A percentile compares a stretch with the other conserved stretches of the same genome.
These are phyloP conservation scores for Ditula angustiorana DNA, from an alignment of 2,888 invertebrate species.

Conservation along the genomic window DNA sequence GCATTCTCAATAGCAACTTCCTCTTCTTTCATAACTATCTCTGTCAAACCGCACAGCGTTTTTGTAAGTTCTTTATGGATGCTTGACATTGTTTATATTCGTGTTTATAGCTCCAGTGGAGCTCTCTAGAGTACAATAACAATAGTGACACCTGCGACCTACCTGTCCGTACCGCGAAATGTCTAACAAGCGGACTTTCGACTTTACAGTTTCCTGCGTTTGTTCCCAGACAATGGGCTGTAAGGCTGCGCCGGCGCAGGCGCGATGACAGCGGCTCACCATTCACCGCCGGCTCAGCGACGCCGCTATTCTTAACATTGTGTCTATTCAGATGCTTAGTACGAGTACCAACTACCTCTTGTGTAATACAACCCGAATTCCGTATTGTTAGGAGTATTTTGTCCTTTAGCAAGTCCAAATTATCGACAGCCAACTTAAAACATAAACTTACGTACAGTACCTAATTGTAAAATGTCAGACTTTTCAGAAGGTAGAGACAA, in stretches of 20 bases:
- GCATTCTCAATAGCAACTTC: constrained; percentile 67
- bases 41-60: constrained; percentile 60
- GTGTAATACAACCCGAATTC: constrained; percentile 43
- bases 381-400: neutral
- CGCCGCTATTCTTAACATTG: constrained; percentile 62
- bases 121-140: constrained; percentile 49
- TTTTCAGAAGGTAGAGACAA: neutral
- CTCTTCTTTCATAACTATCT: constrained; percentile 68
- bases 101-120: constrained; percentile 61
- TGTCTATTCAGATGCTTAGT: constrained; percentile 58
- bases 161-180: constrained; percentile 77
- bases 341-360: constrained; percentile 43
- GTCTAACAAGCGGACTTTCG: constrained; percentile 75
- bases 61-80: constrained; percentile 53
- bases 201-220: constrained; percentile 83
- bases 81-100: constrained; percentile 67
- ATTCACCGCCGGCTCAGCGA: constrained; percentile 66
- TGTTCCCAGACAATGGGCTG: constrained; percentile 80
- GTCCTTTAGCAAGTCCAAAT: constrained; percentile 8
- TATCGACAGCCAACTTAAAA: too few relatives aligned
- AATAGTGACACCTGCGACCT: constrained; percentile 79
- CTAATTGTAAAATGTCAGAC: neutral
- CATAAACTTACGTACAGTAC: neutral
- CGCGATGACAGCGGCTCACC: constrained; percentile 68
- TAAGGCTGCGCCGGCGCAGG: constrained; percentile 68